Evolutionary conservation across 2,888 invertebrate species (phyloP).

Genomic region (Julus scanicus): DNA sequence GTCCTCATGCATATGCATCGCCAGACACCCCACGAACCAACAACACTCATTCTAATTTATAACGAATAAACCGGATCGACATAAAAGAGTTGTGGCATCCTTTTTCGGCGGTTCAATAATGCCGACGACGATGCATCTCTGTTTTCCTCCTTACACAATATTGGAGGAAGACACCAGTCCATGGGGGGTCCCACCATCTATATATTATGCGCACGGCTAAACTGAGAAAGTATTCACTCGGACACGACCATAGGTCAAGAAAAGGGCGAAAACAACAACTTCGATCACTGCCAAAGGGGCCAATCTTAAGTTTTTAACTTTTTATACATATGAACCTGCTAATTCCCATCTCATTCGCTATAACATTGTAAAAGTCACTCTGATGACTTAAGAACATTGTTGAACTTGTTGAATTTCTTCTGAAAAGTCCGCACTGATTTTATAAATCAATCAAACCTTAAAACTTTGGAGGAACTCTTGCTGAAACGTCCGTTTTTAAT

Average conservation of each 20-base stretch:
- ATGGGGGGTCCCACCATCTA: not conserved
- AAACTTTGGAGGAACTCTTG: no score
- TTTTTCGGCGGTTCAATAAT: not conserved
- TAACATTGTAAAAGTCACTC: no score
- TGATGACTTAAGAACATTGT: no score
- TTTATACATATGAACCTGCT: no score
- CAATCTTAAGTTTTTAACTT: not conserved
- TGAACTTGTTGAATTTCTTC: no score
- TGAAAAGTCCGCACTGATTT: no score
- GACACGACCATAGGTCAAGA: not conserved
- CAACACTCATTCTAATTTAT: not conserved
- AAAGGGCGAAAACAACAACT: not conserved
- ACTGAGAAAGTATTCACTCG: not conserved
- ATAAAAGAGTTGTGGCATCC: not conserved
- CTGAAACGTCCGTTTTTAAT: no score
- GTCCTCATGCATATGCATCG: not conserved
- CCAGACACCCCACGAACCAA: not conserved
- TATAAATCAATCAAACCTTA: no score
- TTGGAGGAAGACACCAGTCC: not conserved
- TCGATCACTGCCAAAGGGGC: not conserved
- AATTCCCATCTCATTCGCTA: no score
- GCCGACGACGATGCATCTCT: not conserved
- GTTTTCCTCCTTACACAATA: not conserved
- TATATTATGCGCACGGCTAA: not conserved
- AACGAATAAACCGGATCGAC: slow-evolving; percentile 2